Conservation (phyloP, 2,797 vertebrate species). For the Sylvilagus floridanus region DNA sequence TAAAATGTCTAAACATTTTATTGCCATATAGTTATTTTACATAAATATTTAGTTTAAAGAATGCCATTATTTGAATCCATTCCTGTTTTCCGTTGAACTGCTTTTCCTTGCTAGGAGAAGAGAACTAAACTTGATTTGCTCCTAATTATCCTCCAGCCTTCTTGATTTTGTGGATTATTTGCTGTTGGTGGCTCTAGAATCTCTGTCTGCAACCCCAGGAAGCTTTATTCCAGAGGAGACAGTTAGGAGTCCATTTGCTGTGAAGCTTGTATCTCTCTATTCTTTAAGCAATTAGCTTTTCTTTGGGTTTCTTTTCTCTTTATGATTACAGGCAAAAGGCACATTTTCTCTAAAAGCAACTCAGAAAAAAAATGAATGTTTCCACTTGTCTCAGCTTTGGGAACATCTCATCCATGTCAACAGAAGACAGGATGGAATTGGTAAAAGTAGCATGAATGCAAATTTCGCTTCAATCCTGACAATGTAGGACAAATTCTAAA, state of each 20-base stretch:
- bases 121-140: conserved; percentile 52
- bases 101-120: conserved; percentile 13
- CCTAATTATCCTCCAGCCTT: not conserved
- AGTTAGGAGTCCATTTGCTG: not conserved
- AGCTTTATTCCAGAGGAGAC: not conserved
- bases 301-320: conserved; percentile 30
- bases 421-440: not conserved
- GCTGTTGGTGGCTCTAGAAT: conserved; percentile 1
- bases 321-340: not conserved
- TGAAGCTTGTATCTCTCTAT: conserved; percentile 31
- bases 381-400: not conserved
- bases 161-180: not conserved
- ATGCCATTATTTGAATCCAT: conserved; percentile 43
- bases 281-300: not conserved
- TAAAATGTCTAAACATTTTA: conserved; percentile 17
- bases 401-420: not conserved
- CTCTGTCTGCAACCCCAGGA: not conserved
- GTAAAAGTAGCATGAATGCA: not conserved
- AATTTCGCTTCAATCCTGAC: conserved; percentile 10
- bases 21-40: conserved; percentile 68
- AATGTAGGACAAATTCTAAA: conserved; percentile 28
- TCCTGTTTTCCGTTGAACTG: conserved; percentile 54
- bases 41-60: conserved; percentile 71
- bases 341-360: conserved; percentile 42
- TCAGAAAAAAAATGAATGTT: not conserved